Evolutionary conservation across 1,140 invertebrate genomes (phyloP).

Genomic region (Triops longicaudatus): DNA sequence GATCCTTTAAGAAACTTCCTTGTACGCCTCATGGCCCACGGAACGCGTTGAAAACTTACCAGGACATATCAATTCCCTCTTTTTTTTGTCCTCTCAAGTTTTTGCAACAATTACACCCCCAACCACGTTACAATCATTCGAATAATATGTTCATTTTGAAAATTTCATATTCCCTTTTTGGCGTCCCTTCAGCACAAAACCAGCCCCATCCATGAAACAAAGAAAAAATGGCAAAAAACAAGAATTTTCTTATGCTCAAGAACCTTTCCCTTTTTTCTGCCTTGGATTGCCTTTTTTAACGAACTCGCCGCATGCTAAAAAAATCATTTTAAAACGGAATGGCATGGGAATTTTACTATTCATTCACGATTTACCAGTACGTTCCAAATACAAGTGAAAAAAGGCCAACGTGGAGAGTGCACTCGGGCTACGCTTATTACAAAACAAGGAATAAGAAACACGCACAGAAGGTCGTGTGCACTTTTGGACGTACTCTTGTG

Average conservation of each 20-base stretch:
- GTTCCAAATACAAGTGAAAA: constrained; percentile 8
- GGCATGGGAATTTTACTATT: constrained; percentile 8
- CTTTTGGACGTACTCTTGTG: background rate
- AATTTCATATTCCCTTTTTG: background rate
- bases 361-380: background rate
- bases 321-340: background rate
- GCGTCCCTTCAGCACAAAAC: background rate
- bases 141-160: background rate
- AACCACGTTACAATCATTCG: background rate
- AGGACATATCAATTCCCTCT: background rate
- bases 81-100: background rate
- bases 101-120: background rate
- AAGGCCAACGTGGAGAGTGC: background rate
- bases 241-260: constrained; percentile 15
- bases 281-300: constrained; percentile 5
- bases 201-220: background rate
- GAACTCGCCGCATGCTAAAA: background rate
- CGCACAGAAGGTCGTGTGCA: background rate
- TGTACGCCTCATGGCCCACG: background rate
- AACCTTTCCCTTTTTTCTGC: constrained; percentile 4
- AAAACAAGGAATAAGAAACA: background rate
- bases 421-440: constrained; percentile 8
- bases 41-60: background rate
- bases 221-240: background rate
- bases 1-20: constrained; percentile 63